Percentiles rank a stretch among this genome's conserved stretches.
These are phyloP conservation scores for Etheostoma cragini DNA, from an alignment of 2,113 vertebrate genomes.

Conservation along the genomic window DNA sequence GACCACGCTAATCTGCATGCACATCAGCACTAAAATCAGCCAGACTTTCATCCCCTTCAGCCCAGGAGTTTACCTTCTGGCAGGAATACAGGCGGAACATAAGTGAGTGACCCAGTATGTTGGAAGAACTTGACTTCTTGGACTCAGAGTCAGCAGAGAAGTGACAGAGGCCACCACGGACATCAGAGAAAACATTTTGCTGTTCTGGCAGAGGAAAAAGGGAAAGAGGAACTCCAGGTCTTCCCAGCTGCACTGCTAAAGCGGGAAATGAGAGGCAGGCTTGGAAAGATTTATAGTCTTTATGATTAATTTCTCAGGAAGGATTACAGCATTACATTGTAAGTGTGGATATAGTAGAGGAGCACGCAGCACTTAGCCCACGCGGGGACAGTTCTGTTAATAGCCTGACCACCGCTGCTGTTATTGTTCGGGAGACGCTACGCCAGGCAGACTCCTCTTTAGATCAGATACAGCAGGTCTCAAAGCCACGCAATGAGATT, in stretches of 20 bases:
- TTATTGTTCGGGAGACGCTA: conserved; percentile 67
- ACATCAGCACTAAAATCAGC: background rate
- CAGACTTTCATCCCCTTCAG: background rate
- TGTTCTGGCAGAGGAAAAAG: conserved; percentile 45
- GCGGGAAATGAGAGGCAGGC: conserved; percentile 63
- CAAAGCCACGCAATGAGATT: conserved; percentile 62
- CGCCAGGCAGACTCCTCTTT: conserved; percentile 51
- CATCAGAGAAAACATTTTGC: conserved; percentile 46
- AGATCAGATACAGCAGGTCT: conserved; percentile 62
- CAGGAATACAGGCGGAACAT: conserved; percentile 39
- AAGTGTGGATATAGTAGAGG: conserved; percentile 50
- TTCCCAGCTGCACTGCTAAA: conserved; percentile 62
- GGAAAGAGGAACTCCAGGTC: conserved; percentile 42
- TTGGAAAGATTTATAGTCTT: conserved; percentile 71
- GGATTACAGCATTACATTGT: conserved; percentile 72
- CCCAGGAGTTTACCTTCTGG: conserved; percentile 41
- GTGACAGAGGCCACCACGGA: background rate
- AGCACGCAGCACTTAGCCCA: conserved; percentile 45
- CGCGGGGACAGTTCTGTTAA: conserved; percentile 58
- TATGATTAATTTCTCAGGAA: conserved; percentile 72
- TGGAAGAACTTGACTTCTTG: conserved; percentile 28
- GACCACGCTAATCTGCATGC: background rate
- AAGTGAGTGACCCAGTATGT: conserved; percentile 28
- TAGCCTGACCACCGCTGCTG: conserved; percentile 62
- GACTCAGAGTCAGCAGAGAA: conserved; percentile 25